These are phyloP conservation scores for Tetropium fuscum DNA, from an alignment of 2,888 invertebrate genomes.

Conservation along the genomic window DNA sequence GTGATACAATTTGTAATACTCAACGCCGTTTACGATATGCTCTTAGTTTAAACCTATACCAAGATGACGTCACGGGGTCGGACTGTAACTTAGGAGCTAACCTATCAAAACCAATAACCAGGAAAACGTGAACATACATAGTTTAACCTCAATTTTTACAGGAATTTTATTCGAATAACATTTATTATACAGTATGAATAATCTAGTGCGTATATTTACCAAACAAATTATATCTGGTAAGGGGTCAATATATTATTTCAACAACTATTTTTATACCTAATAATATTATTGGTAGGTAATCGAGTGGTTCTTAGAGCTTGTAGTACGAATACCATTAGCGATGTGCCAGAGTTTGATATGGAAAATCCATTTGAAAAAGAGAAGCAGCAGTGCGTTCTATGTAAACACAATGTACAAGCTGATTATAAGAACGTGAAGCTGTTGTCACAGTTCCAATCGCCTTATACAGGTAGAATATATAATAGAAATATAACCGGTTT, in stretches of 20 bases:
- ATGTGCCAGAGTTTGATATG: conserved; percentile 72
- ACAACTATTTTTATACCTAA: background rate
- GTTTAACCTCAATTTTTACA: background rate
- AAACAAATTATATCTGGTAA: background rate
- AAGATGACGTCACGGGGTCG: too few relatives aligned
- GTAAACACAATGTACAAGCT: conserved; percentile 83
- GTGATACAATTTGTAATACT: too few relatives aligned
- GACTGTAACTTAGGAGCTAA: too few relatives aligned
- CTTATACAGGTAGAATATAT: conserved; percentile 93
- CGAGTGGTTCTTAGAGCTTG: conserved; percentile 4
- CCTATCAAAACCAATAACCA: background rate
- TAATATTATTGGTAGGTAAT: conserved; percentile 1
- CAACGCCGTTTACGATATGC: too few relatives aligned
- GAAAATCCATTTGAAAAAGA: conserved; percentile 86
- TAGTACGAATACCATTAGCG: conserved; percentile 31
- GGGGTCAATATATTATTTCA: too few relatives aligned
- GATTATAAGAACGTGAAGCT: conserved; percentile 93
- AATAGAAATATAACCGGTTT: conserved; percentile 94
- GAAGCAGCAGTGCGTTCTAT: conserved; percentile 81
- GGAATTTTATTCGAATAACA: too few relatives aligned
- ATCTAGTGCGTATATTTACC: background rate
- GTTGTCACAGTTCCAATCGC: conserved; percentile 95
- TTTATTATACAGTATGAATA: conserved; percentile 10
- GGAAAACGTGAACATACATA: background rate
- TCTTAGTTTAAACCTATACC: too few relatives aligned